Evolutionary conservation across 2,113 vertebrate species (phyloP), one percentile per base, ranked within the genome.

Genomic region (Bettongia penicillata): DNA sequence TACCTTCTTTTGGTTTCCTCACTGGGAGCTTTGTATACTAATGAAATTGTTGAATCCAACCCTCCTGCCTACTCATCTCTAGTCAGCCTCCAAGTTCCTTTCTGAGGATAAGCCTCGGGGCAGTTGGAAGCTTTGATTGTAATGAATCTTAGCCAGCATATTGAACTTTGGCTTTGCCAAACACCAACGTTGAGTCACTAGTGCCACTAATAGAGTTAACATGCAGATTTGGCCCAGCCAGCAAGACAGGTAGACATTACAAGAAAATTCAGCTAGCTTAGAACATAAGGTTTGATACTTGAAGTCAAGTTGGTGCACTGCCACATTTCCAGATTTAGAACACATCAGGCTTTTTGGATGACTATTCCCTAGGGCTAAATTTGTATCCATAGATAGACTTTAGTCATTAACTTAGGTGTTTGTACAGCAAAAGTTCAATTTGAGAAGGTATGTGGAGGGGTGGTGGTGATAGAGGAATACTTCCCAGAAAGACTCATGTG

Each of bases 281-380:
- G 94, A 93, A 93, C 43, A 22, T 89, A 47, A 10, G 55, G 93
- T 91, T 96, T 90, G 19, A 55, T 93, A 51, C 8, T 55, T 55
- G 47, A 95, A 93, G 57, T 95, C 55, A 89, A 77, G 94, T 93
- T 94, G 95, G 91, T 95, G 50, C 3, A 77, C 91, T 90, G 57
- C 92, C 10, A 0, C 93, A 90, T 94, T 93, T 94, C 51, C 51
- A 53, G 55, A 92, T 93, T 94, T 53, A 92, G 57, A 90, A 96
- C 89, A 37, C 77, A 43, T 52, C 57, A 93, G 94, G 14, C 31
- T 52, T 92, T 94, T 90, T 89, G 90, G 90, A n/a, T 96, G 23
- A 93, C 93, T 93, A 7, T 77, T 77, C 14, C 61, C 14, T 37
- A 37, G 61, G 31, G 31, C 31, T 68, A 14, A n/a, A n/a, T 9